phyloP scores from a whole-genome alignment of 2,113 vertebrate genomes.

The Amphiprion ocellaris region DNA sequence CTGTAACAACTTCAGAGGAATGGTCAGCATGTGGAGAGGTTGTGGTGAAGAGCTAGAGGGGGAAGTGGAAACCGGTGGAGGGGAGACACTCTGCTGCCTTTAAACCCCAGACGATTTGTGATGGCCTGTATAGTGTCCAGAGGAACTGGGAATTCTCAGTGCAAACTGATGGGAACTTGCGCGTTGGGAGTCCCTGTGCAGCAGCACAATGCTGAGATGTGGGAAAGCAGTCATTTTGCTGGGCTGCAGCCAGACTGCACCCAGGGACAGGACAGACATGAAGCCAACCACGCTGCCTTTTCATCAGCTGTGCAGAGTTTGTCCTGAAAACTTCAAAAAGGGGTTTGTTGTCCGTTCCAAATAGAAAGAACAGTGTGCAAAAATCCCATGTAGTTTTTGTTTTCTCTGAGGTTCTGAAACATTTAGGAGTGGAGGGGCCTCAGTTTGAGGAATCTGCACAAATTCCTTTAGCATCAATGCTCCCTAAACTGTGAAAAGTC shows the following conservation, averaged over 20 bases:
- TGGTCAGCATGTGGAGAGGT: slow-evolving; percentile 76
- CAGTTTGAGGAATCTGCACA: slow-evolving; percentile 30
- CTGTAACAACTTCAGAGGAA: slow-evolving; percentile 76
- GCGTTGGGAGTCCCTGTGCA: slow-evolving; percentile 23
- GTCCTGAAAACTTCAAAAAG: slow-evolving; percentile 25
- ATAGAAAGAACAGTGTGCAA: slow-evolving; percentile 2
- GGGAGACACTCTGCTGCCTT: slow-evolving; percentile 23
- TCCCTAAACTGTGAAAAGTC: slow-evolving; percentile 66
- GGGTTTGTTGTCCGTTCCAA: not conserved
- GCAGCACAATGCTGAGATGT: slow-evolving; percentile 29
- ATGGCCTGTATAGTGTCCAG: slow-evolving; percentile 38
- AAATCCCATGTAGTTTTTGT: not conserved
- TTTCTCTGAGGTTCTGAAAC: slow-evolving; percentile 32
- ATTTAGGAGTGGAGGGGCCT: slow-evolving; percentile 24
- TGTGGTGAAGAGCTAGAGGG: slow-evolving; percentile 58
- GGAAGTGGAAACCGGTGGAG: slow-evolving; percentile 39
- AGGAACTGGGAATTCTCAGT: slow-evolving; percentile 27
- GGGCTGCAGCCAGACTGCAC: slow-evolving; percentile 45
- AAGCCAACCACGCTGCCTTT: slow-evolving; percentile 32
- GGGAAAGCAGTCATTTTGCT: slow-evolving; percentile 44
- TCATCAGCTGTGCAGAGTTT: slow-evolving; percentile 31
- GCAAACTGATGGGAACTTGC: slow-evolving; percentile 51
- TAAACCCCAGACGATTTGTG: slow-evolving; percentile 47
- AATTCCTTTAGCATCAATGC: slow-evolving; percentile 33
- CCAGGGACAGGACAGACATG: slow-evolving; percentile 11